phyloP scores from a whole-genome alignment of 2,113 vertebrate genomes.

The Gasterosteus nipponicus region DNA sequence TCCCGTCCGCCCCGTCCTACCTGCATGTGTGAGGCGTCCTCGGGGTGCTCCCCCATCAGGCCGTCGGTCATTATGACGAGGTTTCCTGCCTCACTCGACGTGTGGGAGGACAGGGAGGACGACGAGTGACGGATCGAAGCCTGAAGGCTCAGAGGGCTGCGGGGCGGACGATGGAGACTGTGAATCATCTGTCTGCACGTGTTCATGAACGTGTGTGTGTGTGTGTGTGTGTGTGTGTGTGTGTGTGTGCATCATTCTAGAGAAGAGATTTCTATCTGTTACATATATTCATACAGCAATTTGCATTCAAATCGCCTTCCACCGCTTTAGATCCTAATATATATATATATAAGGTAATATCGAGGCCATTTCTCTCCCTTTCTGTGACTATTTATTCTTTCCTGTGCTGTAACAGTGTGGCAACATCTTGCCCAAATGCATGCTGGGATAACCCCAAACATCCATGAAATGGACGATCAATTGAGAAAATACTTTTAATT shows the following conservation, averaged over 20 bases:
- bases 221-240: background rate
- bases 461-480: background rate
- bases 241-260: background rate
- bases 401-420: background rate
- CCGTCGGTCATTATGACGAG: slow-evolving; percentile 90
- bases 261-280: background rate
- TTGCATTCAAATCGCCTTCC: no score
- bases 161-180: slow-evolving; percentile 17
- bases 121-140: slow-evolving; percentile 93
- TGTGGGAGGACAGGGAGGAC: slow-evolving; percentile 94
- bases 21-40: slow-evolving; percentile 94
- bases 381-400: background rate
- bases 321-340: no score
- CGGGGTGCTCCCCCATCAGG: slow-evolving; percentile 87
- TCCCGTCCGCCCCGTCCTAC: slow-evolving; percentile 59
- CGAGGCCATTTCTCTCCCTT: no score
- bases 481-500: background rate
- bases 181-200: background rate
- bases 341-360: no score
- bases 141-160: slow-evolving; percentile 91
- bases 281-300: no score
- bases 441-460: background rate
- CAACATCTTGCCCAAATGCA: background rate
- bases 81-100: slow-evolving; percentile 93
- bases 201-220: background rate